Percentiles rank a stretch among this genome's conserved stretches.
Evolutionary conservation across 2,888 invertebrate species (phyloP).

Genomic region (Phasia obesa): DNA sequence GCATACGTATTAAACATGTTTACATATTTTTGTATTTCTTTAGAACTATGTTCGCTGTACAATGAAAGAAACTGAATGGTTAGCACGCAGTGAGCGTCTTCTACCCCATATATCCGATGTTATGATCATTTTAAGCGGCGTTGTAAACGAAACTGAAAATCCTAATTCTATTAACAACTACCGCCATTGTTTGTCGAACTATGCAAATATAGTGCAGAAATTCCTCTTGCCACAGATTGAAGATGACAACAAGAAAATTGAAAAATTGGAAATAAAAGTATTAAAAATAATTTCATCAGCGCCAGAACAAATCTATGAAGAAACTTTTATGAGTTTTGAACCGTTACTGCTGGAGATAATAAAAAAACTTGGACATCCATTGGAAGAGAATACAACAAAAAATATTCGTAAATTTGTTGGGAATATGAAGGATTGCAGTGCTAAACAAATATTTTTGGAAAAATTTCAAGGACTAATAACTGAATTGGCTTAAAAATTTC

Average conservation of each 20-base stretch:
- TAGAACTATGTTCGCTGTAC: slow-evolving; percentile 78
- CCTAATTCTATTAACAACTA: slow-evolving; percentile 75
- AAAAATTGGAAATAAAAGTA: slow-evolving; percentile 74
- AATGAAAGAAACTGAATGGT: slow-evolving; percentile 77
- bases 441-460: slow-evolving; percentile 74
- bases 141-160: slow-evolving; percentile 75
- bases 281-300: slow-evolving; percentile 75
- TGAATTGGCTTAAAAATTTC: slow-evolving; percentile 60
- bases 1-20: too few relatives aligned
- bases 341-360: slow-evolving; percentile 74
- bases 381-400: slow-evolving; percentile 71
- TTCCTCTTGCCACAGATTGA: slow-evolving; percentile 74
- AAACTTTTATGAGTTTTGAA: slow-evolving; percentile 76
- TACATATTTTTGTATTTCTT: slow-evolving; percentile 2
- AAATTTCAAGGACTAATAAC: slow-evolving; percentile 74
- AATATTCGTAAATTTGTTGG: slow-evolving; percentile 72
- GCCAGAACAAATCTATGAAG: slow-evolving; percentile 75
- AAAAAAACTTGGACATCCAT: slow-evolving; percentile 70
- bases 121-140: slow-evolving; percentile 75
- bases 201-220: slow-evolving; percentile 76
- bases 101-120: slow-evolving; percentile 76
- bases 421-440: slow-evolving; percentile 75
- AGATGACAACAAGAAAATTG: slow-evolving; percentile 73
- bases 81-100: slow-evolving; percentile 76
- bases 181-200: slow-evolving; percentile 76